A percentile compares a stretch with the other conserved stretches of the same genome.
phyloP scores from a whole-genome alignment of 2,888 invertebrate genomes.

The Himalopsyche japonica region DNA sequence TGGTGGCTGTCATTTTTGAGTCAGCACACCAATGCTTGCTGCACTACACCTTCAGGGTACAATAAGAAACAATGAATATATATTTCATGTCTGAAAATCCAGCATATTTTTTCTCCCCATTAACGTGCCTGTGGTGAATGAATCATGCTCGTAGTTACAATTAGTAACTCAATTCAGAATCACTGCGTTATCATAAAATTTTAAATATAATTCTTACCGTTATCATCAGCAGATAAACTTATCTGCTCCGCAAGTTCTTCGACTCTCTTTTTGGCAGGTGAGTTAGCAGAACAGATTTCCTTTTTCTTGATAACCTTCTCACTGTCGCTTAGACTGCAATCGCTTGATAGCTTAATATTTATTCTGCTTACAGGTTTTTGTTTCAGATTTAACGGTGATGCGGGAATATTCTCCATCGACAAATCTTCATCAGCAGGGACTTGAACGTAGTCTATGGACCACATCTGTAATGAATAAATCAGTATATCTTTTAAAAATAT shows the following conservation, averaged over 20 bases:
- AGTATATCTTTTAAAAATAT: too few species aligned
- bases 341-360: constrained; percentile 25
- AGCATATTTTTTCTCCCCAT: too few species aligned
- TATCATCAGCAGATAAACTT: constrained; percentile 69
- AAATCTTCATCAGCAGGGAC: constrained; percentile 67
- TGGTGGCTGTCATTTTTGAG: too few species aligned
- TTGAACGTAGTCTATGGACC: constrained; percentile 94
- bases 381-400: constrained; percentile 28
- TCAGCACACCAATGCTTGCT: too few species aligned
- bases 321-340: constrained; percentile 33
- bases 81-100: too few species aligned
- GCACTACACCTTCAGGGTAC: too few species aligned
- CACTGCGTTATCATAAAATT: too few species aligned
- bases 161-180: too few species aligned
- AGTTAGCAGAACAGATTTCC: background rate
- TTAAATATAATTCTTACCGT: constrained; percentile 14
- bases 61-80: too few species aligned
- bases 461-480: constrained; percentile 70
- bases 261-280: constrained; percentile 61
- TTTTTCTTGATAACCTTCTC: constrained; percentile 36
- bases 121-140: too few species aligned
- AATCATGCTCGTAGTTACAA: too few species aligned
- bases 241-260: constrained; percentile 78
- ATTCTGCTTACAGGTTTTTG: constrained; percentile 16
- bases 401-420: constrained; percentile 29